A percentile compares a stretch with the other conserved stretches of the same genome.
Conservation (phyloP, 2,113 vertebrate genomes). For the Cephalopholis sonnerati region DNA sequence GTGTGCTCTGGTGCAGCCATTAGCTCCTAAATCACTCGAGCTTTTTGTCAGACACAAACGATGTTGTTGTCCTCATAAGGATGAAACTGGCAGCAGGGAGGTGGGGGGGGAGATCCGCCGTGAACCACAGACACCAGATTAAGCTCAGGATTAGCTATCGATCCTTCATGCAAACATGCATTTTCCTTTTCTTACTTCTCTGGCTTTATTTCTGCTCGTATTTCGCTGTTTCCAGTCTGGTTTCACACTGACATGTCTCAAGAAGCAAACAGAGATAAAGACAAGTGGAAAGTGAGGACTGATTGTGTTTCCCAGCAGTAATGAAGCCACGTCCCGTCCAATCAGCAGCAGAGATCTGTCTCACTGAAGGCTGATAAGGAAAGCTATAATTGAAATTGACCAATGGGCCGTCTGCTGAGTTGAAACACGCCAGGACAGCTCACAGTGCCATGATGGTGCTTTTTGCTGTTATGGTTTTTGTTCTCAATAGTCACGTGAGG, state of each 20-base stretch:
- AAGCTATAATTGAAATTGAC: conserved; percentile 66
- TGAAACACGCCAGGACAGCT: background rate
- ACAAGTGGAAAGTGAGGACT: conserved; percentile 4
- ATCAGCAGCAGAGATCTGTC: conserved; percentile 19
- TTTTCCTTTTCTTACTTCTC: background rate
- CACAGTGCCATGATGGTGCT: conserved; percentile 24
- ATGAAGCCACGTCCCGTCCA: conserved; percentile 43
- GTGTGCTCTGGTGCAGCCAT: conserved; percentile 13
- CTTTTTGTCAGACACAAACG: conserved; percentile 57
- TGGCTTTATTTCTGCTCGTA: background rate
- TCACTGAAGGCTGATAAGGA: conserved; percentile 40
- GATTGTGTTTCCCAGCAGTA: conserved; percentile 26
- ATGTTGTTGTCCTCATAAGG: conserved; percentile 27
- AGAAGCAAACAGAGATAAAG: background rate
- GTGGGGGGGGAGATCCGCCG: conserved; percentile 16
- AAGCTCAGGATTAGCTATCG: conserved; percentile 59
- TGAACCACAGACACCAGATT: conserved; percentile 51
- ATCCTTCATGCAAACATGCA: conserved; percentile 43
- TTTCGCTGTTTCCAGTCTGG: background rate
- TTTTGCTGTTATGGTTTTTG: background rate
- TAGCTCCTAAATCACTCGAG: conserved; percentile 58
- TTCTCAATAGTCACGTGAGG: background rate
- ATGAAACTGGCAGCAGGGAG: conserved; percentile 30
- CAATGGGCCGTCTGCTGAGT: conserved; percentile 14
- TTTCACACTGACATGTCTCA: background rate